phyloP scores from a whole-genome alignment of 1,140 invertebrate genomes.

The Drosophila melanogaster region Release_6_plus_ISO1_MT NC_004354.4:18329001-18329500 shows the following conservation, averaged over 20 bases:
- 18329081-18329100: conserved; percentile 90
- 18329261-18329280: conserved; percentile 86
- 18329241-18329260: conserved; percentile 90
- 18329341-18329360: conserved; percentile 85
- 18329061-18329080: conserved; percentile 91
- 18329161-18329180: conserved; percentile 91
- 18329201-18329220: conserved; percentile 88
- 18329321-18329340: conserved; percentile 92
- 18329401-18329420: conserved; percentile 23
- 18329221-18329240: conserved; percentile 92
- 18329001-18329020: conserved; percentile 90
- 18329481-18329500: conserved; percentile 40
- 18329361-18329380: conserved; percentile 49
- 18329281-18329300: conserved; percentile 85
- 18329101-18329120: conserved; percentile 88
- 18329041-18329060: conserved; percentile 89
- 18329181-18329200: conserved; percentile 92
- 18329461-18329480: conserved; percentile 84
- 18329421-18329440: conserved; percentile 34
- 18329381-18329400: conserved; percentile 23
- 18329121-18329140: conserved; percentile 91
- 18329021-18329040: conserved; percentile 93
- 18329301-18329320: conserved; percentile 88
- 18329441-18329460: conserved; percentile 84
- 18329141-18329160: conserved; percentile 93